Evolutionary conservation across 2,797 vertebrate species (phyloP), one percentile per base, ranked within the genome.

Genomic region (Cottoperca gobio): DNA sequence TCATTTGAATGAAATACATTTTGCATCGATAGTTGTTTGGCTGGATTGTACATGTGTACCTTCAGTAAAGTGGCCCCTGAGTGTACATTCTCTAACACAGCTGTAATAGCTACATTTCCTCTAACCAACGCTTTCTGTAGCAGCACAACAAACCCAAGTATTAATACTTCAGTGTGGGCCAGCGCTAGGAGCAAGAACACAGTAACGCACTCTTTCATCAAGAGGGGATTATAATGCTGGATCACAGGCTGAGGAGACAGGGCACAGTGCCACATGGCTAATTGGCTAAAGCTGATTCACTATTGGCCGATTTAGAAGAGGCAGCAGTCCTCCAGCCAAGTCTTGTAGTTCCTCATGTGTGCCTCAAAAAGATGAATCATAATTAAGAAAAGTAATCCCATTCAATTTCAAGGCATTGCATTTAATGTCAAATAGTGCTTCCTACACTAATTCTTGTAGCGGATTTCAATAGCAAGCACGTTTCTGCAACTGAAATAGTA

Each of bases 241-340:
- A 84, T 82, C 83, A 64, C 66, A 81, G 75, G 67, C 62, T 65
- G 42, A 65, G 78, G 62, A 81, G 82, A 82, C 39, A 53, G 77
- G 82, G 70, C 77, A 64, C 39, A 35, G 53, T 60, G 75, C 74
- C 78, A 83, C 57, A 42, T 23, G 28, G 23, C 67, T 86, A 87
- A 85, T 68, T 84, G 77, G 78, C 67, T 55, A 69, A 69, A 80
- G 35, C 59, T 60, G 48, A 81, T 82, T 84, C 42, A 61, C 72
- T 66, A 53, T 31, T 81, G 71, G 69, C 67, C 16, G 17, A 64
- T 54, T 31, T 48, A 28, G 75, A 73, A 55, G 39, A 68, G 58
- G 65, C 70, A 39, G 66, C 67, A 35, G 54, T 54, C 68, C 62
- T 84, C 66, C 42, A 70, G 58, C 74, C 62, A 74, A 76, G 60